phyloP scores from a whole-genome alignment of 2,113 vertebrate species.

The Scophthalmus maximus region DNA sequence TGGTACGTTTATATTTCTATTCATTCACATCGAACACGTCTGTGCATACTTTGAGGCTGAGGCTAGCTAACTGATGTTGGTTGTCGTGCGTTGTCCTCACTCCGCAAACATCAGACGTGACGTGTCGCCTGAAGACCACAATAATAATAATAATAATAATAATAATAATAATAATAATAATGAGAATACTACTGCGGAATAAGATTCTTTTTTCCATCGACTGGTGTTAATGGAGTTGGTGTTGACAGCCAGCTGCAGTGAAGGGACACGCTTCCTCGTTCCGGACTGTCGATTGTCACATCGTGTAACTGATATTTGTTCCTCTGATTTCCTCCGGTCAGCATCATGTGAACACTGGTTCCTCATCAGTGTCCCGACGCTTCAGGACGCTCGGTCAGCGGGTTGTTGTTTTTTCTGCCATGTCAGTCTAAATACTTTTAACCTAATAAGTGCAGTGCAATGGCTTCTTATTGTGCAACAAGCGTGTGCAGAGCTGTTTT shows the following conservation, averaged over 20 bases:
- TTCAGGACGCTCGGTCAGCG: slow-evolving; percentile 43
- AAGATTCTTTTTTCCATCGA: background rate
- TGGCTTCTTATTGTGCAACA: background rate
- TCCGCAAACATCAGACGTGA: no score
- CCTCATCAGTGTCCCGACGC: slow-evolving; percentile 43
- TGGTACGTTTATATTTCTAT: slow-evolving; percentile 27
- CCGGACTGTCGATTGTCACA: background rate
- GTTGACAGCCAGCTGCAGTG: background rate
- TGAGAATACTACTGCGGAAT: rapidly evolving
- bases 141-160: no score
- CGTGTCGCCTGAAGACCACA: no score
- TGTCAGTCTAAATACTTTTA: slow-evolving; percentile 3
- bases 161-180: no score
- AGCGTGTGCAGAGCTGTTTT: background rate
- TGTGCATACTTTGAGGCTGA: background rate
- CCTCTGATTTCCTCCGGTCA: slow-evolving; percentile 1
- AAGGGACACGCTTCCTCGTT: background rate
- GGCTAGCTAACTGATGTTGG: background rate
- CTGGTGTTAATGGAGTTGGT: background rate
- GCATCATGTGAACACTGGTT: slow-evolving; percentile 58
- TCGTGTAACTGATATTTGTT: background rate
- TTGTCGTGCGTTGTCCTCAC: no score
- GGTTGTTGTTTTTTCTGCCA: background rate
- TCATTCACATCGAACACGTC: background rate
- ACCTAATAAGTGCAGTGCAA: background rate